These are phyloP conservation scores for Tineola bisselliella DNA, from an alignment of 2,888 invertebrate species.

Conservation along the genomic window DNA sequence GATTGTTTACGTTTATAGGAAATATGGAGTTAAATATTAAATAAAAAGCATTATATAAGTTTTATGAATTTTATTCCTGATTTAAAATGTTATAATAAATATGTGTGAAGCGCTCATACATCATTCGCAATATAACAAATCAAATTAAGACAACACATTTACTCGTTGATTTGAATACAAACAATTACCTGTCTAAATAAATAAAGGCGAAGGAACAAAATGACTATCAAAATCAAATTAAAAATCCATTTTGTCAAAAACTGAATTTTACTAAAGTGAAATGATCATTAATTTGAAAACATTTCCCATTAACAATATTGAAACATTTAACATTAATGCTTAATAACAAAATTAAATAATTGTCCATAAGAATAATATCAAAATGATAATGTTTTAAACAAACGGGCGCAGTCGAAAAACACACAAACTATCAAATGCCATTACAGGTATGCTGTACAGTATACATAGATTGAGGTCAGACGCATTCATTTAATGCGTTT, in stretches of 20 bases:
- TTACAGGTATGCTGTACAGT: too few relatives aligned
- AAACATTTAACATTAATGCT: background rate
- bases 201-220: background rate
- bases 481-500: too few relatives aligned
- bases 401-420: background rate
- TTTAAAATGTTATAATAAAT: conserved; percentile 56
- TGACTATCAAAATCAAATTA: background rate
- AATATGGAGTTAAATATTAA: conserved; percentile 4
- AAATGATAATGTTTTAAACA: background rate
- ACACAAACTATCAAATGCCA: background rate
- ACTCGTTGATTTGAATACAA: background rate
- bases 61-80: conserved; percentile 57
- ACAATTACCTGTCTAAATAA: background rate
- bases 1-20: background rate
- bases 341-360: conserved; percentile 3
- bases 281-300: too few relatives aligned
- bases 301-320: background rate
- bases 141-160: background rate
- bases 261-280: background rate
- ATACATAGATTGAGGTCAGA: too few relatives aligned
- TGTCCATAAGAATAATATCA: background rate
- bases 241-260: background rate
- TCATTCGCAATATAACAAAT: background rate
- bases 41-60: conserved; percentile 31
- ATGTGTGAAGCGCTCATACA: conserved; percentile 38